These are phyloP conservation scores for Pyralis farinalis DNA, from an alignment of 2,888 invertebrate genomes.

Conservation along the genomic window DNA sequence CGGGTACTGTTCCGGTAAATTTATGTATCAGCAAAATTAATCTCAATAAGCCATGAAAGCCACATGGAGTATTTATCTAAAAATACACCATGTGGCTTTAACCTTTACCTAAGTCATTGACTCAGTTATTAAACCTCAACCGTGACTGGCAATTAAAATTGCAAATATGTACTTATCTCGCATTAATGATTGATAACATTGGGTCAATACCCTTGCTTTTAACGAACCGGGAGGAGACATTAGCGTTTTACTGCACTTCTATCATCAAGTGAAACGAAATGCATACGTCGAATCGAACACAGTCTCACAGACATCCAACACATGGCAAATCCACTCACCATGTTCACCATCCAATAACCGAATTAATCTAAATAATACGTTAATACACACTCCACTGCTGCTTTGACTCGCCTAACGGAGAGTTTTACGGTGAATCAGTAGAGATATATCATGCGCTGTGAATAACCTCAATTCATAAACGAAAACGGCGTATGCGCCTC, in stretches of 20 bases:
- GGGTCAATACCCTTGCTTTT: conserved; percentile 18
- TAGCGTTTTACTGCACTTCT: conserved; percentile 7
- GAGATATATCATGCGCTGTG: conserved; percentile 23
- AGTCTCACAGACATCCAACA: neutral
- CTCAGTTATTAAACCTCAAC: neutral
- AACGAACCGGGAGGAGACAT: neutral
- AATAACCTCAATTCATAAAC: conserved; percentile 14
- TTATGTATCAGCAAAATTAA: no score
- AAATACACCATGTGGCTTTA: no score
- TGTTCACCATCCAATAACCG: no score
- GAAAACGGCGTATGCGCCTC: conserved; percentile 55
- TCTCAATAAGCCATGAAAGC: no score
- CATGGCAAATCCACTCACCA: no score
- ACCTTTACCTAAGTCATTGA: neutral
- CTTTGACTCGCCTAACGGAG: neutral
- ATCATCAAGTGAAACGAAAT: conserved; percentile 18
- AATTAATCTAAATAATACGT: neutral
- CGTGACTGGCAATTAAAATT: conserved; percentile 12
- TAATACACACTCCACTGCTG: conserved; percentile 14
- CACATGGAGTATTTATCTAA: no score
- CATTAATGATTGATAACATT: conserved; percentile 14
- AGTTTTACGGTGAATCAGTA: neutral
- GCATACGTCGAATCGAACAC: conserved; percentile 15
- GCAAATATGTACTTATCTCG: conserved; percentile 12
- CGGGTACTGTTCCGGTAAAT: no score